Percentiles rank a stretch among this genome's conserved stretches.
These are phyloP conservation scores for Rhabdomys dilectus DNA, from an alignment of 2,113 vertebrate species.

Conservation along the genomic window DNA sequence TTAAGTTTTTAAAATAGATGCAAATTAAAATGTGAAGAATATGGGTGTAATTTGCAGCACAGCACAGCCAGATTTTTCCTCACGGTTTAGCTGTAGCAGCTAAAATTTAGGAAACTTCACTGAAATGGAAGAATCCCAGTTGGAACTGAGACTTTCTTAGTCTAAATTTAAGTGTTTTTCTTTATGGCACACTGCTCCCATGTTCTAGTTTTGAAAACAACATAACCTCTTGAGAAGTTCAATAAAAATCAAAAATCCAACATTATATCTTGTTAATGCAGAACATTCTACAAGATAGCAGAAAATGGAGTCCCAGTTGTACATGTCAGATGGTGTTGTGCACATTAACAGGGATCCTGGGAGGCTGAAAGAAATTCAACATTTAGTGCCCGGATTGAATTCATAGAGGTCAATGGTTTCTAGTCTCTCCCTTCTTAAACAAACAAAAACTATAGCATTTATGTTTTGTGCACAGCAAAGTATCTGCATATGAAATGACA, in stretches of 20 bases:
- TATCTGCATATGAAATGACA: not conserved
- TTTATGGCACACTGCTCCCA: not conserved
- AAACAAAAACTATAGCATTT: not conserved
- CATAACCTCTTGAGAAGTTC: slow-evolving; percentile 18
- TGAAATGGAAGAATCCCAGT: not conserved
- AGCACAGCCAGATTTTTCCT: not conserved
- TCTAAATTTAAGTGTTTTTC: slow-evolving; percentile 29
- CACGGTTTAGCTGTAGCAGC: not conserved
- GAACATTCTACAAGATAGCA: not conserved
- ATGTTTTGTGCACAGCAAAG: not conserved
- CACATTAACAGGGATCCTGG: not conserved
- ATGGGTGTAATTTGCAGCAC: not conserved
- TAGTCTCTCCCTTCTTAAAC: not conserved
- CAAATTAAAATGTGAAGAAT: slow-evolving; percentile 10
- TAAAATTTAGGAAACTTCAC: not conserved
- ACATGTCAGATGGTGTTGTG: not conserved
- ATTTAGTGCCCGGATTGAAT: not conserved
- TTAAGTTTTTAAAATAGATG: slow-evolving; percentile 50
- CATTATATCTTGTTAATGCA: not conserved
- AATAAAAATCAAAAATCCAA: slow-evolving; percentile 44
- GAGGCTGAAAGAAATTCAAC: not conserved
- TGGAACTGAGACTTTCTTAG: not conserved
- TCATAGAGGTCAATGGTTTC: not conserved
- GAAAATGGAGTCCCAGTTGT: not conserved
- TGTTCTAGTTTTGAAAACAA: slow-evolving; percentile 31